Evolutionary conservation across 2,113 vertebrate species (phyloP).

Genomic region (Piaya cayana): DNA sequence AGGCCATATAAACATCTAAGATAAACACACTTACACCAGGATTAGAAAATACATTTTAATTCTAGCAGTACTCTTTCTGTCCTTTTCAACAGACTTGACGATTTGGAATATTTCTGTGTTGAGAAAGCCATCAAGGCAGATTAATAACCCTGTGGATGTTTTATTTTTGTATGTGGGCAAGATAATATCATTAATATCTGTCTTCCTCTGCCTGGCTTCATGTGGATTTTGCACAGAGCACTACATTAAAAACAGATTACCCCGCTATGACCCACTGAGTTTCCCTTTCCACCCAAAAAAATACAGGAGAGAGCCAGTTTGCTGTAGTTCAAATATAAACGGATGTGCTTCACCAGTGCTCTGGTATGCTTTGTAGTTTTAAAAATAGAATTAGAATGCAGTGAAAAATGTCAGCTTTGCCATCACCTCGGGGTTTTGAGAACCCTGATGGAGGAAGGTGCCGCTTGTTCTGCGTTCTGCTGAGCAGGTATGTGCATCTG

Average conservation of each 20-base stretch:
- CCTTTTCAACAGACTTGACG: background rate
- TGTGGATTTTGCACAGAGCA: conserved; percentile 42
- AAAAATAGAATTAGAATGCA: background rate
- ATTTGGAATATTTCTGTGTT: background rate
- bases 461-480: background rate
- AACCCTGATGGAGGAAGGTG: background rate
- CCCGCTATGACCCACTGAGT: conserved; percentile 37
- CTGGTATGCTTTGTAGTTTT: conserved; percentile 36
- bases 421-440: no score
- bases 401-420: background rate
- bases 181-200: conserved; percentile 59
- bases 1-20: background rate
- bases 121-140: background rate
- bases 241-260: conserved; percentile 66
- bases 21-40: background rate
- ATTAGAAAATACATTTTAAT: background rate
- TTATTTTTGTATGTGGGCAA: conserved; percentile 19
- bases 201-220: background rate
- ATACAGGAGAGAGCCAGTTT: background rate
- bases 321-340: background rate
- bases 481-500: fast-evolving
- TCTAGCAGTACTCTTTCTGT: background rate
- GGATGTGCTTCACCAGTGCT: conserved; percentile 35
- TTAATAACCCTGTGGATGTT: background rate
- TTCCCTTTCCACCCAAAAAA: conserved; percentile 55